Evolutionary conservation across 2,113 vertebrate species (phyloP).

Genomic region (Macquaria australasica): DNA sequence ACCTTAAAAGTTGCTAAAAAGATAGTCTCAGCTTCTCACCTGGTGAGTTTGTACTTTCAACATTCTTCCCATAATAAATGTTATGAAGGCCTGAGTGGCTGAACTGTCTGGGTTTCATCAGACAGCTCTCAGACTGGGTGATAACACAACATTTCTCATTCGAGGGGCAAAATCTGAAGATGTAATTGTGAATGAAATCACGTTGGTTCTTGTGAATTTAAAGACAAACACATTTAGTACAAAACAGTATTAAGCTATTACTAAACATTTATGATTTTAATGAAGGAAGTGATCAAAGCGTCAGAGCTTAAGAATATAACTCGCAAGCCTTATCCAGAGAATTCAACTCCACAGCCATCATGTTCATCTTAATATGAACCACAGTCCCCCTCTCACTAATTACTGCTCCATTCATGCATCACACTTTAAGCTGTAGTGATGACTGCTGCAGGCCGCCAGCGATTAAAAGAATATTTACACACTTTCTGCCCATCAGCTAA

Average conservation of each 20-base stretch:
- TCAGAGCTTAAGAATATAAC: background rate
- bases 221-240: too few relatives aligned
- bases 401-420: conserved; percentile 25
- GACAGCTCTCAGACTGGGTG: background rate
- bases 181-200: background rate
- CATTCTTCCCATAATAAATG: background rate
- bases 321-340: background rate
- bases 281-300: background rate
- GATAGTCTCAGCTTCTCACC: background rate
- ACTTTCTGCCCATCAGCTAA: conserved; percentile 42
- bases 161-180: background rate
- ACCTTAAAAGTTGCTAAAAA: too few relatives aligned
- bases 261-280: background rate
- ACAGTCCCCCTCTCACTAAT: background rate
- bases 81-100: background rate
- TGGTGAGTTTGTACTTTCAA: background rate
- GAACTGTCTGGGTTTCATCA: background rate
- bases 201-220: background rate
- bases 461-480: conserved; percentile 52
- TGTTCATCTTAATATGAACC: background rate
- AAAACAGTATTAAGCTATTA: background rate
- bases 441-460: conserved; percentile 14
- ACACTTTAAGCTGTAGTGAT: conserved; percentile 8
- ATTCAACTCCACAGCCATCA: background rate
- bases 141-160: background rate